phyloP scores from a whole-genome alignment of 2,113 vertebrate species.

The Grallaria varia region DNA sequence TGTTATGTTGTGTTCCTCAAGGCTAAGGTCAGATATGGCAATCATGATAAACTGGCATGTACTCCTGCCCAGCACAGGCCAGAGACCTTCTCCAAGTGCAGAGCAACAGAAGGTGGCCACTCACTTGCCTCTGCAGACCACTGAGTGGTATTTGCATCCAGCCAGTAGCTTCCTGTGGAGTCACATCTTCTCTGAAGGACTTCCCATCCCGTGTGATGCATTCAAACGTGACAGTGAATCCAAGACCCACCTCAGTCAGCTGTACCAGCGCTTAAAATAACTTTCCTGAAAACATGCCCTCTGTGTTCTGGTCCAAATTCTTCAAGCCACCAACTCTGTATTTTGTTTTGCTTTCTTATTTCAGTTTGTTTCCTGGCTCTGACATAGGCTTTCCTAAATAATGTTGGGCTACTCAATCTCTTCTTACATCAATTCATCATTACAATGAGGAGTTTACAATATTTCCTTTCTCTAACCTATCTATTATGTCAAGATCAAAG shows the following conservation, averaged over 20 bases:
- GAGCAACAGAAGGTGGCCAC: background rate
- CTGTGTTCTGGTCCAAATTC: background rate
- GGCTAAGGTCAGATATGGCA: background rate
- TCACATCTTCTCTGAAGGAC: background rate
- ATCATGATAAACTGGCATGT: background rate
- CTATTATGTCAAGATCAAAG: background rate
- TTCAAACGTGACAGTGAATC: background rate
- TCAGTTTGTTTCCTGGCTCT: background rate
- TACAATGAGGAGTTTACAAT: background rate
- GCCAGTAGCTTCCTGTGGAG: background rate
- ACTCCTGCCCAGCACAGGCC: background rate
- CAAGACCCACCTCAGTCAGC: background rate
- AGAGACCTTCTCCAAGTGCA: background rate
- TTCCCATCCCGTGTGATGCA: background rate
- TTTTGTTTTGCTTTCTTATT: background rate
- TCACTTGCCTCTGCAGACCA: accelerated
- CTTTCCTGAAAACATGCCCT: background rate
- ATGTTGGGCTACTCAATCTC: background rate
- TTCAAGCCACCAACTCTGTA: background rate
- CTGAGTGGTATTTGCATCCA: background rate
- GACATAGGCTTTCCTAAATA: background rate
- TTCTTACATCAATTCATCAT: background rate
- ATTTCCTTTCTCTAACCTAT: background rate
- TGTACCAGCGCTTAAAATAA: background rate
- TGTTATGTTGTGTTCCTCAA: background rate